These are phyloP conservation scores for Coracias cyanogaster DNA, from an alignment of 2,797 vertebrate genomes.

Conservation along the genomic window DNA sequence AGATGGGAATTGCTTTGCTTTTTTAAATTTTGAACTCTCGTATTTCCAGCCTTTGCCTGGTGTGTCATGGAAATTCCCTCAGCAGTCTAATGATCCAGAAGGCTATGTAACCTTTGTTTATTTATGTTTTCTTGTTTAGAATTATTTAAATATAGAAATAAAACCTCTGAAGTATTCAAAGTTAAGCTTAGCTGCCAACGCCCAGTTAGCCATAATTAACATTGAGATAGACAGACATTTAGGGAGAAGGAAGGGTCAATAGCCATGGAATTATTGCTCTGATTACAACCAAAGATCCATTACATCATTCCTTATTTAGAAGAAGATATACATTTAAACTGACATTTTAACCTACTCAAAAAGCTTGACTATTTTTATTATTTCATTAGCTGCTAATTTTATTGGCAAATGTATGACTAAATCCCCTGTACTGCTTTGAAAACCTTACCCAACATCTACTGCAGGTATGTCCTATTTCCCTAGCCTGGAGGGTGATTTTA, in stretches of 20 bases:
- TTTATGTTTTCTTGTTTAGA: neutral
- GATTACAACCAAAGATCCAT: neutral
- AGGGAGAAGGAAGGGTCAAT: neutral
- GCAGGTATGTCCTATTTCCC: neutral
- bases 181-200: neutral
- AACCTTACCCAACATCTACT: neutral
- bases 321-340: neutral
- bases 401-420: neutral
- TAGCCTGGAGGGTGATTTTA: neutral
- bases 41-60: neutral
- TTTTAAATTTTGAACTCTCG: neutral
- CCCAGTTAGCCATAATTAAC: neutral
- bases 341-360: neutral
- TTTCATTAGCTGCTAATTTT: conserved; percentile 7
- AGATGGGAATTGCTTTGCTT: neutral
- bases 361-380: neutral
- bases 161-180: neutral
- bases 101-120: neutral
- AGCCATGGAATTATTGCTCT: neutral
- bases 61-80: neutral
- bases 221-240: neutral
- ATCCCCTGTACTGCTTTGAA: neutral
- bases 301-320: neutral
- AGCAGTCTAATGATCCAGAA: neutral
- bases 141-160: neutral